Conservation (phyloP, 2,888 invertebrate species). For the Eilema caniola region DNA sequence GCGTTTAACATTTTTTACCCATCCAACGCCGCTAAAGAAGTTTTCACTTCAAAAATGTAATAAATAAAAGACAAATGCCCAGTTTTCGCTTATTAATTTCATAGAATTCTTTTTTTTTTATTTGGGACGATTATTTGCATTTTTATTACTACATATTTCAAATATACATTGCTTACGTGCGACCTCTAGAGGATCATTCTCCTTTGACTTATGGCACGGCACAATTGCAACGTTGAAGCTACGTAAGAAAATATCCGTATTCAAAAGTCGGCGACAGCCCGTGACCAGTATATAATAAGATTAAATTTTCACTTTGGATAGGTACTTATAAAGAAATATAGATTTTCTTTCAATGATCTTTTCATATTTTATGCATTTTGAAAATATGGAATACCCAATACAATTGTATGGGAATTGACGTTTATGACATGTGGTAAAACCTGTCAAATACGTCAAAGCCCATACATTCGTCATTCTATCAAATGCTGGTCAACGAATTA, state of each 20-base stretch:
- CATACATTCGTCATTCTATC: too few species aligned
- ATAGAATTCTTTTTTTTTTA: background rate
- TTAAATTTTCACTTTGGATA: constrained; percentile 58
- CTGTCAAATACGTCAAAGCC: too few species aligned
- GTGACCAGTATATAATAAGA: constrained; percentile 71
- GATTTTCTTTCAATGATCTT: constrained; percentile 12
- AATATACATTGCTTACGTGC: background rate
- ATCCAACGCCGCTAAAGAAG: too few species aligned
- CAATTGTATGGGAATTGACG: too few species aligned
- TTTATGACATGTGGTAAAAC: too few species aligned
- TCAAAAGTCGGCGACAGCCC: constrained; percentile 73
- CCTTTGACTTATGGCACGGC: constrained; percentile 45
- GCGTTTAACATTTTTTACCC: too few species aligned
- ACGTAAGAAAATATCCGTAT: constrained; percentile 78
- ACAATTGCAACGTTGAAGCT: constrained; percentile 43
- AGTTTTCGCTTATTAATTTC: background rate
- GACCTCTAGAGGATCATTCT: constrained; percentile 7
- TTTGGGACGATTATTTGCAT: background rate
- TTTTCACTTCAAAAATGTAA: too few species aligned
- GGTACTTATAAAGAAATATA: constrained; percentile 47
- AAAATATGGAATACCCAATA: too few species aligned
- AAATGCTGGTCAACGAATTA: too few species aligned
- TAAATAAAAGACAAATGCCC: background rate
- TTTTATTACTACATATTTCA: constrained; percentile 9
- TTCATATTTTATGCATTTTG: background rate